Conservation (phyloP, 2,113 vertebrate genomes). For the Esox niger region DNA sequence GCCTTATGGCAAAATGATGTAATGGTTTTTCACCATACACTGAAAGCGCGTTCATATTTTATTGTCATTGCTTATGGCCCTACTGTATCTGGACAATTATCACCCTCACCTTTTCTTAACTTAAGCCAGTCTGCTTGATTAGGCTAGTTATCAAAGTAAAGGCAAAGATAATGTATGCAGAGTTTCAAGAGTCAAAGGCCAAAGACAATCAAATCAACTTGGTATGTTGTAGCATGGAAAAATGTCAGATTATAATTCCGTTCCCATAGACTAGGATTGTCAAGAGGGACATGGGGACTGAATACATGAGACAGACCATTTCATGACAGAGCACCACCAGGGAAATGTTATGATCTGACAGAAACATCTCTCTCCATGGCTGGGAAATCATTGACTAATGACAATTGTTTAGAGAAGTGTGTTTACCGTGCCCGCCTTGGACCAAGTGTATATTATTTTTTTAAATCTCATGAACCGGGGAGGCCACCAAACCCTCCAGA, state of each 20-base stretch:
- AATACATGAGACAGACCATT: slow-evolving; percentile 5
- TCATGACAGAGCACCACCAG: slow-evolving; percentile 30
- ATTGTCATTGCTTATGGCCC: no score
- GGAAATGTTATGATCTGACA: slow-evolving; percentile 4
- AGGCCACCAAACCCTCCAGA: not conserved
- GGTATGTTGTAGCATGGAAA: slow-evolving; percentile 13
- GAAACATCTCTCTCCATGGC: slow-evolving; percentile 15
- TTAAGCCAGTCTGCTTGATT: no score
- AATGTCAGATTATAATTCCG: slow-evolving; percentile 21
- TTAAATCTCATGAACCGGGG: not conserved
- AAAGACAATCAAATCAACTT: not conserved
- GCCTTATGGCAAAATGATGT: no score
- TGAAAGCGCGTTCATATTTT: no score
- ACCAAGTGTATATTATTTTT: no score
- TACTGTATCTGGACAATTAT: no score
- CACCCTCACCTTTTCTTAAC: no score
- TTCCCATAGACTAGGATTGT: slow-evolving; percentile 47
- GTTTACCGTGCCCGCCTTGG: no score
- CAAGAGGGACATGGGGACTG: slow-evolving; percentile 8
- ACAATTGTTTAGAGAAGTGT: not conserved
- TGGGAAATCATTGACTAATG: slow-evolving; percentile 31
- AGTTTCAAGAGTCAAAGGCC: not conserved
- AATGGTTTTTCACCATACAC: no score
- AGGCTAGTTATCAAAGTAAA: no score
- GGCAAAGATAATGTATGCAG: no score